Evolutionary conservation across 2,113 vertebrate species (phyloP), one percentile per base, ranked within the genome.

Genomic region (Oryzias woworae): DNA sequence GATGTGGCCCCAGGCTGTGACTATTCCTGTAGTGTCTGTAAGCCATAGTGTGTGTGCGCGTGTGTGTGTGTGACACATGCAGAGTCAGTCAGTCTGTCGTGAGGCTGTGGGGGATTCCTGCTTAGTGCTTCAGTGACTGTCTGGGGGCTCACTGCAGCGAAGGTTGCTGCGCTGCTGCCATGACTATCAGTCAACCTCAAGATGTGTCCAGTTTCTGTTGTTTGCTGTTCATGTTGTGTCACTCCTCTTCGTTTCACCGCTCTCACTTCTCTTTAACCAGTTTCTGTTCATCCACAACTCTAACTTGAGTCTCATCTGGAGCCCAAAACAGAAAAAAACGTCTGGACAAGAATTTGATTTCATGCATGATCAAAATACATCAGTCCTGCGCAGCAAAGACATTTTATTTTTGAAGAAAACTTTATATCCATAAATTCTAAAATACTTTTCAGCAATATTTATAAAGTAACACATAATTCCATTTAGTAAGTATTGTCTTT

Each of bases 61-160:
- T 66, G 58, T 63, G 57, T 53, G 52, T 66, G 53, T 36, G 45
- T 53, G 56, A 36, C 57, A 66, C 57, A 58, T 78, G 69, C 73
- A 84, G 80, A 88, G 86, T 83, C 84, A 81, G 68, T 59, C 69
- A 80, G 84, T 88, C 86, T 86, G 71, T 61, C 51, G 49, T 72
- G 58, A 59, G 73, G 62, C 69, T 59, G n/a, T 66, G 70, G 77
- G 82, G 80, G 82, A 86, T 80, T 86, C 78, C 78, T 82, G 59
- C 73, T 81, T 56, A 69, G 80, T 68, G 72, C 73, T 71, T 53
- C 31, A n/a, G 48, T 64, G 66, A 73, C 61, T 58, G 66, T 81
- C 70, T 80, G 60, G 72, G 52, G 76, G 52, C 73, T 77, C 48
- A 4, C 26, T 73, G 66, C 55, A 64, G 80, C 63, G 66, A 61